Evolutionary conservation across 2,888 invertebrate species (phyloP).

Genomic region (Choreutis nemorana): DNA sequence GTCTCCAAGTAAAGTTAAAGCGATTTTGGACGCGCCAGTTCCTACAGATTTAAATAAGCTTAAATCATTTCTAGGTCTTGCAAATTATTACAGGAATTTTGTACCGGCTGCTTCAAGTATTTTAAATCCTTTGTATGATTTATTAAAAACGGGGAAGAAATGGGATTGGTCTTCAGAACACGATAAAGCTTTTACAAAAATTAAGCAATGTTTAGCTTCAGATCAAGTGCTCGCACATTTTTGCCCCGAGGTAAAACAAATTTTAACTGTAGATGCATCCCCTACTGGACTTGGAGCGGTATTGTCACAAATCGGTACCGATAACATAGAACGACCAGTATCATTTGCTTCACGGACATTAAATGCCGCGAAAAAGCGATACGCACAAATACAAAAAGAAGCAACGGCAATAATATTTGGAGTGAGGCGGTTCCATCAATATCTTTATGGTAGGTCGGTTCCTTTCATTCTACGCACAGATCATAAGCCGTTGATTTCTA

Average conservation of each 20-base stretch:
- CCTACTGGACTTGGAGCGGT: conserved; percentile 10
- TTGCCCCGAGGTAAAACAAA: conserved; percentile 6
- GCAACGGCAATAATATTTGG: conserved; percentile 7
- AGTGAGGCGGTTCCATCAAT: conserved; percentile 3
- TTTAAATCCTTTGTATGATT: conserved; percentile 5
- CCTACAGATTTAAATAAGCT: conserved; percentile 2
- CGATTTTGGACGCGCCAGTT: conserved; percentile 4
- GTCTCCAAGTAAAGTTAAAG: conserved; percentile 4
- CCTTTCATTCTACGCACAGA: conserved; percentile 7
- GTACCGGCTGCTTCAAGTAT: conserved; percentile 5
- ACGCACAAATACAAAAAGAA: conserved; percentile 6
- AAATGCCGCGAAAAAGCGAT: conserved; percentile 1
- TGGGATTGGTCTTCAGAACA: conserved; percentile 6
- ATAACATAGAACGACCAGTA: conserved; percentile 6
- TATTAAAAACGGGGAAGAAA: not conserved
- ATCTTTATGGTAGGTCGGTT: conserved; percentile 3
- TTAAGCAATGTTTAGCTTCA: conserved; percentile 6
- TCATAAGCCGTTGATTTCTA: conserved; percentile 1
- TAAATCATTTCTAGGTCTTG: no score
- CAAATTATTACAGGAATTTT: no score
- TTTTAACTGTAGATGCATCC: conserved; percentile 9
- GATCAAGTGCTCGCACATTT: conserved; percentile 11
- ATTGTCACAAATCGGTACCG: conserved; percentile 5
- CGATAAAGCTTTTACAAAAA: not conserved
- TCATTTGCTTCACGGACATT: conserved; percentile 9